Percentiles rank a stretch among this genome's conserved stretches.
Evolutionary conservation across 2,888 invertebrate species (phyloP).

Genomic region (Pterostichus madidus): DNA sequence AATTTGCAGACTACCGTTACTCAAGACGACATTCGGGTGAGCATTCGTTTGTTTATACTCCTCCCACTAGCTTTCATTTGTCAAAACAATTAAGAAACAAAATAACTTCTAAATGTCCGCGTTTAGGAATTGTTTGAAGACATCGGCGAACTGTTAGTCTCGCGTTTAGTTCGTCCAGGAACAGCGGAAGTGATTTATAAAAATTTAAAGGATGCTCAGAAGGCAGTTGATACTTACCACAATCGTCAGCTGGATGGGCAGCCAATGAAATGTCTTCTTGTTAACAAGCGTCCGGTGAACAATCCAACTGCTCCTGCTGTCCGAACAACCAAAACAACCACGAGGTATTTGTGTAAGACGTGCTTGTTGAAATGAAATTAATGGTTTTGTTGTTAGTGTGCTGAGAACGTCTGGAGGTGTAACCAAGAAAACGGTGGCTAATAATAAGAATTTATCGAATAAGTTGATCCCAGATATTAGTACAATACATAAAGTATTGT

Average conservation of each 20-base stretch:
- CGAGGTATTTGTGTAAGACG: constrained; percentile 32
- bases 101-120: too few species aligned
- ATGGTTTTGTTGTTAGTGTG: constrained; percentile 68
- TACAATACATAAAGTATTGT: constrained; percentile 86
- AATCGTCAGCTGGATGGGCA: constrained; percentile 95
- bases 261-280: constrained; percentile 94
- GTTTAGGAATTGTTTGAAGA: constrained; percentile 94
- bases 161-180: constrained; percentile 91
- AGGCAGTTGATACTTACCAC: constrained; percentile 95
- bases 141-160: constrained; percentile 91
- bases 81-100: background rate
- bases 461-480: constrained; percentile 83
- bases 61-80: background rate
- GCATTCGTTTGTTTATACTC: constrained; percentile 66
- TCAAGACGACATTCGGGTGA: constrained; percentile 93
- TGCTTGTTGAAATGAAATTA: background rate
- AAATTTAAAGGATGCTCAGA: constrained; percentile 90
- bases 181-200: constrained; percentile 95
- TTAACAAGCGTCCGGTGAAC: constrained; percentile 85
- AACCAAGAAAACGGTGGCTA: constrained; percentile 69
- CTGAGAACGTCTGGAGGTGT: constrained; percentile 66
- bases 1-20: constrained; percentile 93
- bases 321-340: constrained; percentile 70
- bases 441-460: constrained; percentile 70
- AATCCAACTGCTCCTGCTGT: constrained; percentile 80